Percentiles rank a stretch among this genome's conserved stretches.
Evolutionary conservation across 1,140 invertebrate species (phyloP).

Genomic region (Leptestheria dahalacensis): DNA sequence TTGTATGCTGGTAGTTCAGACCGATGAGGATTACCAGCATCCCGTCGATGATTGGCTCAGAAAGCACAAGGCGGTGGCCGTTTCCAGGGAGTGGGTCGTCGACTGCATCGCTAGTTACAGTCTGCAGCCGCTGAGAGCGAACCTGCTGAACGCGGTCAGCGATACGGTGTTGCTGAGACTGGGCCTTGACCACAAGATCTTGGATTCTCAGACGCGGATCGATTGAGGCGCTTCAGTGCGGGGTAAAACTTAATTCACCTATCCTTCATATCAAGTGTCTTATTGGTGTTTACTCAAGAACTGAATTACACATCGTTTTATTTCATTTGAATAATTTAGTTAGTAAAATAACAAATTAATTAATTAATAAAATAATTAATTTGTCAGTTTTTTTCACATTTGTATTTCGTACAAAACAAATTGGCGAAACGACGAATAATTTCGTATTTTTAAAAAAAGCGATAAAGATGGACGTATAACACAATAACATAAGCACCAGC

Average conservation of each 20-base stretch:
- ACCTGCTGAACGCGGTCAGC: background rate
- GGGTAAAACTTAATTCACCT: background rate
- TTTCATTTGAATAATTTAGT: too few species aligned
- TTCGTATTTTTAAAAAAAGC: background rate
- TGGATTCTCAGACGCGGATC: background rate
- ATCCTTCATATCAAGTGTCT: background rate
- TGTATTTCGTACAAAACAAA: too few species aligned
- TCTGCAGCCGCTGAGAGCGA: background rate
- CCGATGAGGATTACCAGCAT: background rate
- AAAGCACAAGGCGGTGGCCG: background rate
- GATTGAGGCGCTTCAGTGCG: too few species aligned
- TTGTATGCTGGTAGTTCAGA: background rate
- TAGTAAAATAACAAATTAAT: too few species aligned
- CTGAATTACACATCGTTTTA: background rate
- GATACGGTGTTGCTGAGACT: background rate
- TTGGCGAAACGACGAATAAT: background rate
- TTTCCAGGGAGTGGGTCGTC: conserved; percentile 5
- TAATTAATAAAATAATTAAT: too few species aligned
- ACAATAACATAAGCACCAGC: background rate
- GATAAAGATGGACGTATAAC: background rate
- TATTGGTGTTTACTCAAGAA: background rate
- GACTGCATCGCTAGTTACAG: conserved; percentile 1
- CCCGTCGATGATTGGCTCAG: background rate
- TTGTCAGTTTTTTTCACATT: too few species aligned
- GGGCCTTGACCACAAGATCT: background rate